A percentile compares a stretch with the other conserved stretches of the same genome.
phyloP scores from a whole-genome alignment of 1,140 invertebrate genomes.

The Microplitis mediator region DNA sequence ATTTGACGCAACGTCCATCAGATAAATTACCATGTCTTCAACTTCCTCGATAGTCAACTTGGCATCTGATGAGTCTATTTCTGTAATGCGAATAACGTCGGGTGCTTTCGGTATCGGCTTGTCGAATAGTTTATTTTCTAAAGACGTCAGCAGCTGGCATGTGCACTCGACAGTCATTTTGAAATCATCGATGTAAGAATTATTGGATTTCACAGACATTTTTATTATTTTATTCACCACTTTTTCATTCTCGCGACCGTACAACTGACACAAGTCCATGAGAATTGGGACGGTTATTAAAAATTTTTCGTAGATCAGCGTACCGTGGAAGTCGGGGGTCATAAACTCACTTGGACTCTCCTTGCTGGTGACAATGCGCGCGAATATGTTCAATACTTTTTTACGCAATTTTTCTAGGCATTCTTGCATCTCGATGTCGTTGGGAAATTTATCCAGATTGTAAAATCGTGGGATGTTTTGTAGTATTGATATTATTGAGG shows the following conservation, averaged over 20 bases:
- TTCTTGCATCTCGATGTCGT: slow-evolving; percentile 56
- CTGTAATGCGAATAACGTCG: slow-evolving; percentile 60
- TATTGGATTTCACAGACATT: slow-evolving; percentile 72
- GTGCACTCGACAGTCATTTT: slow-evolving; percentile 65
- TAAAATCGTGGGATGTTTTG: slow-evolving; percentile 76
- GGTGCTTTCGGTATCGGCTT: slow-evolving; percentile 38
- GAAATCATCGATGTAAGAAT: slow-evolving; percentile 74
- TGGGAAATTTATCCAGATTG: slow-evolving; percentile 59
- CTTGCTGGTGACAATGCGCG: slow-evolving; percentile 75
- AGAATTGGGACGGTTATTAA: slow-evolving; percentile 82
- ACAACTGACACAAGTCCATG: slow-evolving; percentile 77
- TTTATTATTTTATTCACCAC: slow-evolving; percentile 70
- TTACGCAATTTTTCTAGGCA: slow-evolving; percentile 65
- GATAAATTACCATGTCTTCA: slow-evolving; percentile 73
- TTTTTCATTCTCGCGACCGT: slow-evolving; percentile 70
- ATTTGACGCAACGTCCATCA: slow-evolving; percentile 73
- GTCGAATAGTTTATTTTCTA: slow-evolving; percentile 40
- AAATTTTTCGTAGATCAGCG: slow-evolving; percentile 80
- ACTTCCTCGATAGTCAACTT: slow-evolving; percentile 51
- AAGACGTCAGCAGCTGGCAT: slow-evolving; percentile 28
- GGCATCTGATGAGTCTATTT: slow-evolving; percentile 29
- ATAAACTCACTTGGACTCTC: slow-evolving; percentile 75
- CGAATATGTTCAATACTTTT: slow-evolving; percentile 71
- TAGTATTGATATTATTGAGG: slow-evolving; percentile 73
- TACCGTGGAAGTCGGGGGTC: slow-evolving; percentile 67